Conservation (phyloP, 1,140 invertebrate genomes). For the Calycopis cecrops region DNA sequence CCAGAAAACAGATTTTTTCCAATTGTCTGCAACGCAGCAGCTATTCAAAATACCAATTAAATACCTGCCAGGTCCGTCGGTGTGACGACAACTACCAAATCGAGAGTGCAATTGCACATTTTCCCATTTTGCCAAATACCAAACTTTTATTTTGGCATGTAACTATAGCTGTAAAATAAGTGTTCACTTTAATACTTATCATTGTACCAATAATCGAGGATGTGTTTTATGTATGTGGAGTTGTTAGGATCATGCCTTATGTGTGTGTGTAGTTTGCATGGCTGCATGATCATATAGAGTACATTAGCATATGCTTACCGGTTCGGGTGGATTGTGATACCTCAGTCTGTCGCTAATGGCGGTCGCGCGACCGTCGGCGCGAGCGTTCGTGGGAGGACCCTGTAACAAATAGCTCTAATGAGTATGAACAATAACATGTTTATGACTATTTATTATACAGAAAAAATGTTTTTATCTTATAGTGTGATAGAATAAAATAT, state of each 20-base stretch:
- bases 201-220: conserved; percentile 34
- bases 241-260: conserved; percentile 25
- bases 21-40: conserved; percentile 46
- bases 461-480: no score
- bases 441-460: no score
- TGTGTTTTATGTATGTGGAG: conserved; percentile 26
- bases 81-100: conserved; percentile 68
- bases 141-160: conserved; percentile 66
- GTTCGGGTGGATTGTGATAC: conserved; percentile 65
- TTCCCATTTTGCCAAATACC: conserved; percentile 67
- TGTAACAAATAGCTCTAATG: conserved; percentile 21
- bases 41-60: conserved; percentile 72
- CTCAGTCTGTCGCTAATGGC: conserved; percentile 64
- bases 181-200: conserved; percentile 68
- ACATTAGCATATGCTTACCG: conserved; percentile 48
- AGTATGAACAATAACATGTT: not conserved
- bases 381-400: conserved; percentile 56
- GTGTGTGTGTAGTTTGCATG: not conserved
- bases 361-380: conserved; percentile 62
- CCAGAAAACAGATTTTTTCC: conserved; percentile 35
- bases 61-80: conserved; percentile 72
- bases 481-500: no score
- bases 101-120: conserved; percentile 54
- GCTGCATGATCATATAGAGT: not conserved
- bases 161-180: conserved; percentile 71